Conservation (phyloP, 2,797 vertebrate species). For the Diglossa cyanea region DNA sequence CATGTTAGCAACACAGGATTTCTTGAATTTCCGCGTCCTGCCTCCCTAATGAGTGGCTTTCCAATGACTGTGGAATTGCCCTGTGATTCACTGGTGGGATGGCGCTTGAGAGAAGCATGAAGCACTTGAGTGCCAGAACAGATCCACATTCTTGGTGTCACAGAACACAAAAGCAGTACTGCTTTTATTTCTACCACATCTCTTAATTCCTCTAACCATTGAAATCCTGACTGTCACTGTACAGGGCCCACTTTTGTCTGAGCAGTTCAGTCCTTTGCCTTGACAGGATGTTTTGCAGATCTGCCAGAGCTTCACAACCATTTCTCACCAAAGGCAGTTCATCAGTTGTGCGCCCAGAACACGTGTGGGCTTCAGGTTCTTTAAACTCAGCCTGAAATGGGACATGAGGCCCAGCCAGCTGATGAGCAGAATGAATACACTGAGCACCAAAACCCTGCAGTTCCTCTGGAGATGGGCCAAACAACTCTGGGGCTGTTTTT, state of each 20-base stretch:
- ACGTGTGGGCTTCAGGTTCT: neutral
- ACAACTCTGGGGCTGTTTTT: neutral
- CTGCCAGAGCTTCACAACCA: neutral
- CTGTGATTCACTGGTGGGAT: neutral
- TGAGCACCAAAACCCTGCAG: neutral
- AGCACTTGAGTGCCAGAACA: neutral
- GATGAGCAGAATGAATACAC: neutral
- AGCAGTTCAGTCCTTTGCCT: neutral
- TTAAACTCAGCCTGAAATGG: neutral
- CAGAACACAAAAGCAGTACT: neutral
- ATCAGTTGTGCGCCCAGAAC: neutral
- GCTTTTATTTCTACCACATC: neutral
- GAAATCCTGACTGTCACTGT: neutral
- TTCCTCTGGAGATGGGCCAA: neutral
- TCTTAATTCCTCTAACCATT: neutral
- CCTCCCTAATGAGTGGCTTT: neutral
- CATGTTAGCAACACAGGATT: neutral
- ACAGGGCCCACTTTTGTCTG: neutral
- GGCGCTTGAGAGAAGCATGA: neutral
- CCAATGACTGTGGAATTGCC: neutral
- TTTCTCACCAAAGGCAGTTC: neutral
- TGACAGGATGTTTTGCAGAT: neutral
- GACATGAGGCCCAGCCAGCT: neutral
- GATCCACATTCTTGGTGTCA: neutral
- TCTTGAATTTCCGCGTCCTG: fast-evolving